Conservation (phyloP, 2,888 invertebrate species). For the Platynereis dumerilii region DNA sequence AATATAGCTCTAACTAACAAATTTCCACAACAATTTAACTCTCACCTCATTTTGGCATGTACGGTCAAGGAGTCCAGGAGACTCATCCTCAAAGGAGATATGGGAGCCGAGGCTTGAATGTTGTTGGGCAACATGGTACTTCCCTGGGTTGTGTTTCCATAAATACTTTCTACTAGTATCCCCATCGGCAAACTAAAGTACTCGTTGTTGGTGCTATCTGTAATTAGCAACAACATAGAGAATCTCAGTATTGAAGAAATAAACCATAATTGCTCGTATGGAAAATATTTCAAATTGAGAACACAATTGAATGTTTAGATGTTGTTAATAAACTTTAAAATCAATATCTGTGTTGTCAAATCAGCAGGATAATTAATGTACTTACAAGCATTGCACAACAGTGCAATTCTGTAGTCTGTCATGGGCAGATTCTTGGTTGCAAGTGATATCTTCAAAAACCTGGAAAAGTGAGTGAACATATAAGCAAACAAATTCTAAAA, state of each 20-base stretch:
- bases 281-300: background rate
- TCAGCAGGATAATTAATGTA: constrained; percentile 21
- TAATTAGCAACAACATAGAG: constrained; percentile 20
- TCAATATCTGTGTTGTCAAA: too few relatives aligned
- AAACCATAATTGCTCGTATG: background rate
- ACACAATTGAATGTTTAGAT: too few relatives aligned
- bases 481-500: too few relatives aligned
- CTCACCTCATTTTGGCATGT: constrained; percentile 88
- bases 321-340: too few relatives aligned
- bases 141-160: constrained; percentile 62
- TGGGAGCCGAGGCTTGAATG: constrained; percentile 71
- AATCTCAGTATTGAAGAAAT: too few relatives aligned
- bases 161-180: constrained; percentile 84
- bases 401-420: constrained; percentile 84
- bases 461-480: constrained; percentile 65
- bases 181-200: constrained; percentile 91
- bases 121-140: constrained; percentile 62
- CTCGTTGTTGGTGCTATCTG: constrained; percentile 80
- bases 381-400: constrained; percentile 88
- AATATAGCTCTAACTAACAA: too few relatives aligned
- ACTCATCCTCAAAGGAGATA: constrained; percentile 88
- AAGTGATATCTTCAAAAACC: constrained; percentile 78
- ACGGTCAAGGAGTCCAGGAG: constrained; percentile 91
- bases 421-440: constrained; percentile 66
- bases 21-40: too few relatives aligned